Evolutionary conservation across 2,797 vertebrate genomes (phyloP).

Genomic region (Spondyliosoma cantharus): DNA sequence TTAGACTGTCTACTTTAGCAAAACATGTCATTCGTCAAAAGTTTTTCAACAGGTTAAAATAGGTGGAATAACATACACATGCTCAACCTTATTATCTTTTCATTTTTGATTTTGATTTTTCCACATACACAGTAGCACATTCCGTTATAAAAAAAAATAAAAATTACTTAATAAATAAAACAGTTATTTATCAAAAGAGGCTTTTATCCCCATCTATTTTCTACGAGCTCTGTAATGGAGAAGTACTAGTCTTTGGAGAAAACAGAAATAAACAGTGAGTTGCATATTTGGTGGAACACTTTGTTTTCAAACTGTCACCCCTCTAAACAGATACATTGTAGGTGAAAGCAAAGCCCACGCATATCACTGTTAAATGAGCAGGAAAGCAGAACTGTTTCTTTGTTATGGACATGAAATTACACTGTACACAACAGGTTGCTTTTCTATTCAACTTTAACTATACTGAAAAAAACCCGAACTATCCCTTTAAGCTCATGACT

Average conservation of each 20-base stretch:
- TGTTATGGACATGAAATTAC: slow-evolving; percentile 1
- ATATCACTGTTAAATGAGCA: not conserved
- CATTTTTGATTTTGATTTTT: no score
- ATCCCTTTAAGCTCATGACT: no score
- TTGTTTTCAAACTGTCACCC: slow-evolving; percentile 1
- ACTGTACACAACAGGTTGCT: not conserved
- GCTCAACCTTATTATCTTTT: not conserved
- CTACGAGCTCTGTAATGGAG: slow-evolving; percentile 17
- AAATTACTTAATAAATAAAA: slow-evolving; percentile 35
- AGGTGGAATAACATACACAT: not conserved
- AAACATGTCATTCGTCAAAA: not conserved
- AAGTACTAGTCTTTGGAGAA: not conserved
- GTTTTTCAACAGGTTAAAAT: not conserved
- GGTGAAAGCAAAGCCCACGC: not conserved
- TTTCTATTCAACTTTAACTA: not conserved
- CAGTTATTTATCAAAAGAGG: slow-evolving; percentile 45
- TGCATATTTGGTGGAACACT: not conserved
- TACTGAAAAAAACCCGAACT: no score
- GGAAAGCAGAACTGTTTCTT: not conserved
- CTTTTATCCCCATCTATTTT: slow-evolving; percentile 21
- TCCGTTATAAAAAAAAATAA: no score
- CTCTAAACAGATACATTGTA: slow-evolving; percentile 24
- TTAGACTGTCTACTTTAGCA: not conserved
- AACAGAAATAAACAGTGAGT: not conserved
- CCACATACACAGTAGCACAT: slow-evolving; percentile 13